Base-by-base conservation (phyloP, 2,888 invertebrate species). In the Panorpa germanica region DNA sequence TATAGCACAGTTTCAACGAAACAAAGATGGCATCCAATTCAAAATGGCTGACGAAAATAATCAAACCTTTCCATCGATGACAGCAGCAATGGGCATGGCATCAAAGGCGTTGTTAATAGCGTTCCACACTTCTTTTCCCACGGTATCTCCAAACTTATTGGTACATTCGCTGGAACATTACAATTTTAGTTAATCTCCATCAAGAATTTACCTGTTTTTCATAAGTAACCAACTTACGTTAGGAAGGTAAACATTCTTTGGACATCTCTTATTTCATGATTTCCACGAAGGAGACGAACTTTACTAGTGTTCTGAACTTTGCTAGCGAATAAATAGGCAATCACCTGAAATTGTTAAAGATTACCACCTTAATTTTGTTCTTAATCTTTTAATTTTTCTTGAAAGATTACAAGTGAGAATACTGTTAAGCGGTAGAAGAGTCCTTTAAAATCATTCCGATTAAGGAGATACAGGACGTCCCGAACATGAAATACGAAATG, bases 201-300 rank as follows among this genome's bases (percentile, higher is more conserved):
- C 16, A 28, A n/a, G 11, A 31, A 22, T 26, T 16, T 12, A 28
- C n/a, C n/a, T n/a, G n/a, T n/a, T n/a, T 22, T 17, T 29, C 9
- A 30, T 7, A 17, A 23, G 13, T 23, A 29, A 35, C 34, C 13
- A 23, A 39, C 53, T 45, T 48, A 74, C 76, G 54, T 59, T 42
- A 66, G 58, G 47, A 80, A 80, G 1, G 71, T 66, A 48, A 75
- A 77, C 64, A 68, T 68, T 49, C 65, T 67, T 51, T 80, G 77
- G 27, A 78, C 67, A 36, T 65, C 64, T 33, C 76, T 52, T n/a
- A 72, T 63, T 53, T 80, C 80, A 47, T 80, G 78, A 48, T 80
- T 80, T 1, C 78, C 80, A 28, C 78, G 53, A 11, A 80, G 43
- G 34, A 80, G 46, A 38, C 57, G 57, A 33, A 78, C 60, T 35